phyloP scores from a whole-genome alignment of 2,113 vertebrate species.

The Vulpes ferrilata region DNA sequence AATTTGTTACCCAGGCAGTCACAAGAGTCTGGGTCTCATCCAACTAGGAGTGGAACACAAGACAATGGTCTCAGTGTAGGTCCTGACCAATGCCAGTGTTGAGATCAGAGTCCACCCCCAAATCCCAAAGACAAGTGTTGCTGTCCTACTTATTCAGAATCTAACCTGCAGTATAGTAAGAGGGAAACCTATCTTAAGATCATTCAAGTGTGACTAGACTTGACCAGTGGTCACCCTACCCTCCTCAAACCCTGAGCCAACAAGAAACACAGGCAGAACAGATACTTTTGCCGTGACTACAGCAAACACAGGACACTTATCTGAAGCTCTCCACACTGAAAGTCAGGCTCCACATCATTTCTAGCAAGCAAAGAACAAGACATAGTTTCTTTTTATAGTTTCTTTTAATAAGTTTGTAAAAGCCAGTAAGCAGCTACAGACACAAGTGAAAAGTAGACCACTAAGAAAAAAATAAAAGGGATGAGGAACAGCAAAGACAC shows the following conservation, averaged over 20 bases:
- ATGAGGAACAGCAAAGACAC: conserved; percentile 43
- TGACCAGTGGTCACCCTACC: neutral
- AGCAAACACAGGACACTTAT: conserved; percentile 34
- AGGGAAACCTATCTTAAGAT: neutral
- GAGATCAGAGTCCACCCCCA: conserved; percentile 56
- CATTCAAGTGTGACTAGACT: conserved; percentile 19
- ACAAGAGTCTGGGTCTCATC: conserved; percentile 52
- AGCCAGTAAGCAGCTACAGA: conserved; percentile 62
- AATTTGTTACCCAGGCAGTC: conserved; percentile 34
- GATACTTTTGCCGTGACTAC: neutral
- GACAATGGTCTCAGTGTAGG: conserved; percentile 37
- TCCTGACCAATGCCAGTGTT: conserved; percentile 46
- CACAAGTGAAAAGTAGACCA: conserved; percentile 55
- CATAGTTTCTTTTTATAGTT: conserved; percentile 59
- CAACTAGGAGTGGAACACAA: conserved; percentile 20
- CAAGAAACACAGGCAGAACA: neutral
- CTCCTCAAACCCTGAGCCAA: neutral
- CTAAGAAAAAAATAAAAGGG: neutral
- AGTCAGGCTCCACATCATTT: conserved; percentile 20
- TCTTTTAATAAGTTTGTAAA: conserved; percentile 67
- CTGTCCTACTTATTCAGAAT: conserved; percentile 16
- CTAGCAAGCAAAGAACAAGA: conserved; percentile 61
- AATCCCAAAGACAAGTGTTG: conserved; percentile 3
- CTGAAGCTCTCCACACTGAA: conserved; percentile 40
- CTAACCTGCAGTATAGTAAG: conserved; percentile 30